Conservation (phyloP, 1,140 invertebrate species). For the Drosophila ficusphila region DNA sequence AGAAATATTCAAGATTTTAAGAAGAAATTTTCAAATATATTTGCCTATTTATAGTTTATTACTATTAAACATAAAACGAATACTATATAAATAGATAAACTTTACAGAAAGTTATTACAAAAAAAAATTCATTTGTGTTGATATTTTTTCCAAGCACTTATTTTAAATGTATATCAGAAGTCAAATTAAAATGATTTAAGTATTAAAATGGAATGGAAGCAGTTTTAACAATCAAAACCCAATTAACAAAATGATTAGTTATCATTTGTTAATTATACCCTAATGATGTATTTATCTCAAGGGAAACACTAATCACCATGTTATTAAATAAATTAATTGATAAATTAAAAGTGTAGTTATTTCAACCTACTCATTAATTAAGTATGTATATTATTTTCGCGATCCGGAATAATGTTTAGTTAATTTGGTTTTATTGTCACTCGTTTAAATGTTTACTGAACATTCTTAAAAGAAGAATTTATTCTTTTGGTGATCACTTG, state of each 20-base stretch:
- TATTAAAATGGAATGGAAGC: no score
- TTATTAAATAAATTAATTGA: background rate
- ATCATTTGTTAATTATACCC: background rate
- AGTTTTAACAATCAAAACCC: background rate
- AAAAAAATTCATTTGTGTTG: no score
- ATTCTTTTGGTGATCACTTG: slow-evolving; percentile 12
- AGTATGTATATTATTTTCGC: background rate
- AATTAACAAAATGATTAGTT: background rate
- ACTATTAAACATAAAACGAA: no score
- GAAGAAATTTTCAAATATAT: no score
- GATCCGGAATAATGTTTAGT: slow-evolving; percentile 2
- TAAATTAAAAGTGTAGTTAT: background rate
- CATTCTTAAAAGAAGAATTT: slow-evolving; percentile 13
- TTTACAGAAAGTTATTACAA: no score
- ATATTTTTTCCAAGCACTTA: no score
- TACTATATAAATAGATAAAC: no score
- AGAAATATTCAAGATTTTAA: no score
- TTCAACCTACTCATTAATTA: slow-evolving; percentile 47
- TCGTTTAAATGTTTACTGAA: slow-evolving; percentile 1
- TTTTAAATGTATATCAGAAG: no score
- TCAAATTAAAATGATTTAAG: no score
- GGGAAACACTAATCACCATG: background rate
- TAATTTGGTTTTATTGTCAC: background rate
- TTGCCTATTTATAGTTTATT: no score
- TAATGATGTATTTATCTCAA: background rate